phyloP scores from a whole-genome alignment of 2,888 invertebrate genomes.

The Alcis repandata region DNA sequence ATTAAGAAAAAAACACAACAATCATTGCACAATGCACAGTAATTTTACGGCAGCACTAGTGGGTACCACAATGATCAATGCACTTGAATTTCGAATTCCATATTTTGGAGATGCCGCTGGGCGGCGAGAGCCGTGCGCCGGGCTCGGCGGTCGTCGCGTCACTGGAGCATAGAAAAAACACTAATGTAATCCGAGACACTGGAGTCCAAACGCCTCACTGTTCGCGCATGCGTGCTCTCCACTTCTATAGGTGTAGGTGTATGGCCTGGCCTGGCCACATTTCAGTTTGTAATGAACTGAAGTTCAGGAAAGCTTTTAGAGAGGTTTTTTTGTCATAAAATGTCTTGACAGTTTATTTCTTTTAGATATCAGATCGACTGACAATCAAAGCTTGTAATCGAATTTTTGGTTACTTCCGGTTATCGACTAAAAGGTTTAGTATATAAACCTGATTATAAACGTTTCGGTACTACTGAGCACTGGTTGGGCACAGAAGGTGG shows the following conservation, averaged over 20 bases:
- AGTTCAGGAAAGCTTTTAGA: slow-evolving; percentile 24
- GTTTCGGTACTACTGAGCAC: too few relatives aligned
- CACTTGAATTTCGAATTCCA: slow-evolving; percentile 70
- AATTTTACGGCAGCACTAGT: slow-evolving; percentile 10
- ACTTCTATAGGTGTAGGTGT: slow-evolving; percentile 37
- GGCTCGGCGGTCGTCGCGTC: slow-evolving; percentile 57
- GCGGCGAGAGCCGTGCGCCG: slow-evolving; percentile 68
- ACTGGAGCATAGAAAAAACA: too few relatives aligned
- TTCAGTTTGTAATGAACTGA: slow-evolving; percentile 77
- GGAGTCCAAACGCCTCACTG: slow-evolving; percentile 54
- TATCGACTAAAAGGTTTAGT: too few relatives aligned
- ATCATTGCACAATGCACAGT: slow-evolving; percentile 18
- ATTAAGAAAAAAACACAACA: slow-evolving; percentile 20
- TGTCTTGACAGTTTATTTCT: too few relatives aligned
- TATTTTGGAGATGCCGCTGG: slow-evolving; percentile 52
- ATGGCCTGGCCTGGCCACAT: slow-evolving; percentile 60
- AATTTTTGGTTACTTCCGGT: too few relatives aligned
- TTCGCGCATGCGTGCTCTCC: slow-evolving; percentile 71
- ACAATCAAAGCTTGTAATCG: too few relatives aligned
- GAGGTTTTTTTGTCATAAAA: too few relatives aligned
- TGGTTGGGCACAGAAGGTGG: too few relatives aligned
- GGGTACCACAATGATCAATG: slow-evolving; percentile 43
- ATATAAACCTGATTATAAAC: too few relatives aligned
- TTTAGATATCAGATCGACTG: too few relatives aligned
- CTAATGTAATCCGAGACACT: too few relatives aligned